These are phyloP conservation scores for Lophius piscatorius DNA, from an alignment of 2,113 vertebrate genomes.

Conservation along the genomic window DNA sequence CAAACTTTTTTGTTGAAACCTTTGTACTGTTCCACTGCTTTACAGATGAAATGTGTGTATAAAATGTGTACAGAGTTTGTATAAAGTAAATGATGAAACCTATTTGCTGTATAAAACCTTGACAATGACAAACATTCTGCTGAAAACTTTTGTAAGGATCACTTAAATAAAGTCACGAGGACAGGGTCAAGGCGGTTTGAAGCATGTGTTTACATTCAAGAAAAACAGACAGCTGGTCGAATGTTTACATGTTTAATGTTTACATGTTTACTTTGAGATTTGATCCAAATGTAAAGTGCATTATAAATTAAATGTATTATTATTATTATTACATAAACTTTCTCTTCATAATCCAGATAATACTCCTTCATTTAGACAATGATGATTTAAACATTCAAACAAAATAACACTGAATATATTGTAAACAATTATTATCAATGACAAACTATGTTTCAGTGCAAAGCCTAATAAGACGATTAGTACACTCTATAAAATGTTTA, in stretches of 20 bases:
- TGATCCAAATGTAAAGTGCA: no score
- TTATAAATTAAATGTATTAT: no score
- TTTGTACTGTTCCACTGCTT: conserved; percentile 55
- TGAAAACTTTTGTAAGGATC: conserved; percentile 55
- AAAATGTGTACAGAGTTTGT: conserved; percentile 64
- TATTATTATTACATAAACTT: no score
- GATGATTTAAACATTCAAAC: conserved; percentile 9
- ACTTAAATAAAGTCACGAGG: conserved; percentile 58
- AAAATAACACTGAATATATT: conserved; percentile 8
- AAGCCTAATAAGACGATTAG: conserved; percentile 11
- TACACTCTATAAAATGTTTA: no score
- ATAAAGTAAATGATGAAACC: conserved; percentile 60
- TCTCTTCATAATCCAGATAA: conserved; percentile 12
- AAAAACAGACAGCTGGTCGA: conserved; percentile 1
- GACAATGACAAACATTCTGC: conserved; percentile 35
- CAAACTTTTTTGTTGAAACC: conserved; percentile 44
- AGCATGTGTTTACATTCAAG: conserved; percentile 20
- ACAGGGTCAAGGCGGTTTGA: conserved; percentile 17
- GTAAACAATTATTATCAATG: conserved; percentile 32
- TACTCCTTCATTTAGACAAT: conserved; percentile 9
- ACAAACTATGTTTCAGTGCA: conserved; percentile 27
- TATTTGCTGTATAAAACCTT: conserved; percentile 48
- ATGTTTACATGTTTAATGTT: no score
- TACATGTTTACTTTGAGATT: no score
- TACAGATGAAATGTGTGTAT: conserved; percentile 49